Evolutionary conservation across 2,888 invertebrate species (phyloP), one percentile per base, ranked within the genome.

Genomic region (Andrena hattorfiana): DNA sequence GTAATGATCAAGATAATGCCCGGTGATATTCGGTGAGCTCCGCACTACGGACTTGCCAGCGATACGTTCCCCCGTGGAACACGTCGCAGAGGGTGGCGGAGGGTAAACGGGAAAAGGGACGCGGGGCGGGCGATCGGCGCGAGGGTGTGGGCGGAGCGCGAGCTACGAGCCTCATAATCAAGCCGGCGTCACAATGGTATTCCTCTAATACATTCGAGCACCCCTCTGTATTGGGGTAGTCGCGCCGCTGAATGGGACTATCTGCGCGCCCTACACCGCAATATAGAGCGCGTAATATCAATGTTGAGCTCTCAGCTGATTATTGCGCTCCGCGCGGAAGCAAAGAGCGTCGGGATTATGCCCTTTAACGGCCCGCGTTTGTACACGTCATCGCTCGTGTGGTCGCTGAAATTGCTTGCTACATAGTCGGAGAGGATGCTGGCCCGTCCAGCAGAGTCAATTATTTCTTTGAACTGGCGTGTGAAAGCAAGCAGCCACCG

Each of bases 101-200:
- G 79, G 74, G 68, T 64, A 28, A 32, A 62, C 64, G 8, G 49
- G 51, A 32, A 16, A 48, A 20, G 8, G 56, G 69, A 56, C 32
- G 76, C 49, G 23, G 70, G 64, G 60, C 49, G 64, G 32, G 30
- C 26, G 42, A 75, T 69, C 75, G 80, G 64, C 28, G 73, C 67
- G 77, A 54, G 67, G 32, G 70, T 76, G 68, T 60, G 35, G 49
- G 73, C 62, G 66, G 48, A 42, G 63, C 56, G 67, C 60, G 49
- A 66, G 76, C 70, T 86, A 83, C 85, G 83, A 77, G 80, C 67
- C 77, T 72, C 85, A 82, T 89, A 89, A 90, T 90, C 87, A 85
- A 86, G 79, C 82, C 77, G 26, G 51, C 76, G 86, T 87, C 86
- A 90, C 89, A 90, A 89, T 87, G 86, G 84, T 75, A 89, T 84